Percentiles rank a stretch among this genome's conserved stretches.
Evolutionary conservation across 2,888 invertebrate genomes (phyloP).

Genomic region (Apodemia duryi): DNA sequence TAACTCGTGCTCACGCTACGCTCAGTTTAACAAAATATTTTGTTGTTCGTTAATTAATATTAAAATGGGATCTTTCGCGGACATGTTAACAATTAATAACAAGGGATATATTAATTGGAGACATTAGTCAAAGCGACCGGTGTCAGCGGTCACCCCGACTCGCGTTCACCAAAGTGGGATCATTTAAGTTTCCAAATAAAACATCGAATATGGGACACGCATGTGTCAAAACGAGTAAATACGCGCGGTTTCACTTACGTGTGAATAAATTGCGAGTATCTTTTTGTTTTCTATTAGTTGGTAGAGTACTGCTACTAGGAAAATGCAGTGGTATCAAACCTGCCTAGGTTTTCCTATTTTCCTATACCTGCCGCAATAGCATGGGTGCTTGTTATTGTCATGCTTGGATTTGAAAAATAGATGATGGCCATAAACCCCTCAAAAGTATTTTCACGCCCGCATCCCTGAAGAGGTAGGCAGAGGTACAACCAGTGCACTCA

Average conservation of each 20-base stretch:
- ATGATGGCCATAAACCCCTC: no score
- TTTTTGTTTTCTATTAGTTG: no score
- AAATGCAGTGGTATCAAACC: no score
- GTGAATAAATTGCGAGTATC: no score
- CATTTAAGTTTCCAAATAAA: slow-evolving; percentile 20
- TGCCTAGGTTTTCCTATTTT: no score
- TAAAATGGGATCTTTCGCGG: slow-evolving; percentile 64
- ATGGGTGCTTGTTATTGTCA: no score
- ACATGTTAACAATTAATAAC: slow-evolving; percentile 79
- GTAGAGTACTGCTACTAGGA: no score
- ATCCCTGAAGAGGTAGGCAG: no score
- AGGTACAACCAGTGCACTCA: no score
- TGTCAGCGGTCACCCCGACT: slow-evolving; percentile 50
- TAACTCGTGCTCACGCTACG: not conserved
- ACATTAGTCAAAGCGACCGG: slow-evolving; percentile 70
- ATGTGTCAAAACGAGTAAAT: not conserved
- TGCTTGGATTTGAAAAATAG: no score
- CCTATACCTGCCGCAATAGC: no score
- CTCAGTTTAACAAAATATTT: slow-evolving; percentile 27
- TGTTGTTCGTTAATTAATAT: slow-evolving; percentile 57
- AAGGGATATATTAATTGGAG: slow-evolving; percentile 73
- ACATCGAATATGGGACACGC: not conserved
- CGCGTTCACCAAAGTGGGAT: slow-evolving; percentile 22
- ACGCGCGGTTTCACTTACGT: not conserved
- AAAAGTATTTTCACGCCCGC: no score